Evolutionary conservation across 2,888 invertebrate species (phyloP).

Genomic region (Branchellion lobata): DNA sequence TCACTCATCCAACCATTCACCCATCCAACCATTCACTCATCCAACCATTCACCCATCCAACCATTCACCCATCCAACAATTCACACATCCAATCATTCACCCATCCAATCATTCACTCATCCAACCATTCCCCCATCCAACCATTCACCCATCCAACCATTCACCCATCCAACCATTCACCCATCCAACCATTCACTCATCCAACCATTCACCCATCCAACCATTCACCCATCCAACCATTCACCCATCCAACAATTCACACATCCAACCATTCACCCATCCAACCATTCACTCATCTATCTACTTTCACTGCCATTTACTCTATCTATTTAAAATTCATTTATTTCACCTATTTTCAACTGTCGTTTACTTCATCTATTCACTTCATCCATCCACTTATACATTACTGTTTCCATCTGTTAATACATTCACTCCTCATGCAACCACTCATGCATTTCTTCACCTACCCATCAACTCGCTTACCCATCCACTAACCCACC

Average conservation of each 20-base stretch:
- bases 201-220: not conserved
- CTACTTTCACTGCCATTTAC: not conserved
- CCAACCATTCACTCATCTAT: conserved; percentile 3
- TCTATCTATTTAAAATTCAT: not conserved
- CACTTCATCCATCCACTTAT: not conserved
- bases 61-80: not conserved
- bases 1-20: not conserved
- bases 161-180: not conserved
- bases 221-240: not conserved
- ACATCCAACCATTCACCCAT: no score
- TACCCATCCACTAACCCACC: not conserved
- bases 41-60: not conserved
- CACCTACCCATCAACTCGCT: not conserved
- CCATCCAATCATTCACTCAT: conserved; percentile 14
- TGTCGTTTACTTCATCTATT: not conserved
- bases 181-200: conserved; percentile 9
- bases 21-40: conserved; percentile 9
- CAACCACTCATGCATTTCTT: not conserved
- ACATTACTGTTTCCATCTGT: not conserved
- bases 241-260: not conserved
- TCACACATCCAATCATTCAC: not conserved
- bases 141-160: not conserved
- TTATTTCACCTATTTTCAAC: not conserved
- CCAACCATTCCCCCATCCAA: not conserved
- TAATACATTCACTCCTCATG: not conserved